Conservation (phyloP, 1,140 invertebrate genomes). For the Zaprionus ornatus region DNA sequence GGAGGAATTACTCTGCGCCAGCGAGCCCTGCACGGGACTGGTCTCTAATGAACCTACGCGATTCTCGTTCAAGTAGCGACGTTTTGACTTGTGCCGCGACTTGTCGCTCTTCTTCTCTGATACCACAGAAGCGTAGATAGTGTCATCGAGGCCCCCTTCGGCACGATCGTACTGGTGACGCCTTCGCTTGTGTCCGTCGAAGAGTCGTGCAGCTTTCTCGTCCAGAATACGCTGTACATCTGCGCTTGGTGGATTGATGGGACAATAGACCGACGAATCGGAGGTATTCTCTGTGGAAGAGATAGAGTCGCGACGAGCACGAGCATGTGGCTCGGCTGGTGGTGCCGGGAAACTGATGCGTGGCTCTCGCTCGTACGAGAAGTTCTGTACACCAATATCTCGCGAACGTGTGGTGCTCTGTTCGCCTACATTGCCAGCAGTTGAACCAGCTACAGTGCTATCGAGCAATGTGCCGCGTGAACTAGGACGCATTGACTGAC, state of each 20-base stretch:
- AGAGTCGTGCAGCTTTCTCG: constrained; percentile 71
- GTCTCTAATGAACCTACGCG: constrained; percentile 80
- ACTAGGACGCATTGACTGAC: constrained; percentile 66
- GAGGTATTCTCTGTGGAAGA: constrained; percentile 80
- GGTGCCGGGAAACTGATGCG: constrained; percentile 70
- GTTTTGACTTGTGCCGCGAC: constrained; percentile 64
- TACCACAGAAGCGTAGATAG: constrained; percentile 76
- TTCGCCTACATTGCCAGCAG: constrained; percentile 33
- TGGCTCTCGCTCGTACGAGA: constrained; percentile 71
- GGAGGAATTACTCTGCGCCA: constrained; percentile 57
- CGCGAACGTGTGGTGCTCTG: constrained; percentile 59
- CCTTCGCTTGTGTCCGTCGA: constrained; percentile 70
- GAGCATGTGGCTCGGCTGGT: constrained; percentile 38
- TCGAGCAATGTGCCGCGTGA: constrained; percentile 60
- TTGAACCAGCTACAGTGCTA: constrained; percentile 23
- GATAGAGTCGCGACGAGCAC: constrained; percentile 64
- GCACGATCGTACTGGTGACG: constrained; percentile 73
- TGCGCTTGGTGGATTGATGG: constrained; percentile 74
- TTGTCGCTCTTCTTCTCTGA: constrained; percentile 77
- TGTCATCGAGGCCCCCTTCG: constrained; percentile 71
- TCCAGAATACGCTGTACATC: constrained; percentile 81
- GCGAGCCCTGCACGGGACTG: constrained; percentile 64
- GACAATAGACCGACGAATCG: constrained; percentile 82
- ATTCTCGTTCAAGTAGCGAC: constrained; percentile 79
- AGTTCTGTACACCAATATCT: constrained; percentile 69